phyloP scores from a whole-genome alignment of 53 echinoderm and acorn worm genomes.

The Crossaster papposus region DNA sequence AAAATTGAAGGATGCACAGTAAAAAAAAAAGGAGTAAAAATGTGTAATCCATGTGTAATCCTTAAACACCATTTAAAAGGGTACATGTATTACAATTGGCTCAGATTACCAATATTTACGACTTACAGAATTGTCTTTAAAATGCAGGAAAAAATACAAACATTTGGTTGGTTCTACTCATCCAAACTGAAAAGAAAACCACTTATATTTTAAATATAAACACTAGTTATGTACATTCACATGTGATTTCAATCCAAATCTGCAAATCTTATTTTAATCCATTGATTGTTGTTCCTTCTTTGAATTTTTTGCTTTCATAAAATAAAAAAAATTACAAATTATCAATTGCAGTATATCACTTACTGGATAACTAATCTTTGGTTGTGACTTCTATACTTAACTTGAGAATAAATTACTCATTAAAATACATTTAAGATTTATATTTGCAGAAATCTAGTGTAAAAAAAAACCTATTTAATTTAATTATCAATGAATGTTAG shows the following conservation, averaged over 20 bases:
- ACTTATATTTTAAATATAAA: background rate
- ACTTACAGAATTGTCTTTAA: too few relatives aligned
- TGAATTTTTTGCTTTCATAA: background rate
- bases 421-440: conserved; percentile 3
- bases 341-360: background rate
- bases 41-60: background rate
- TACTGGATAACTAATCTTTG: conserved; percentile 47
- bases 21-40: background rate
- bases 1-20: too few relatives aligned
- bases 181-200: background rate
- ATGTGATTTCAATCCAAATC: background rate
- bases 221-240: background rate
- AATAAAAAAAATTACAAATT: background rate
- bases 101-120: conserved; percentile 34
- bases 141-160: background rate
- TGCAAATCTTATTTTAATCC: background rate
- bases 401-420: conserved; percentile 45
- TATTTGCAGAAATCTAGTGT: background rate
- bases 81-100: too few relatives aligned
- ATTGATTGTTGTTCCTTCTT: background rate
- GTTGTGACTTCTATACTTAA: conserved; percentile 18
- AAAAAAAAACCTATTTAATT: conserved; percentile 16
- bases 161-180: background rate
- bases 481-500: background rate
- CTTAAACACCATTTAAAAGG: too few relatives aligned